Percentiles rank a stretch among this genome's conserved stretches.
Conservation (phyloP, 1,140 invertebrate genomes). For the Brachionus koreanus region DNA sequence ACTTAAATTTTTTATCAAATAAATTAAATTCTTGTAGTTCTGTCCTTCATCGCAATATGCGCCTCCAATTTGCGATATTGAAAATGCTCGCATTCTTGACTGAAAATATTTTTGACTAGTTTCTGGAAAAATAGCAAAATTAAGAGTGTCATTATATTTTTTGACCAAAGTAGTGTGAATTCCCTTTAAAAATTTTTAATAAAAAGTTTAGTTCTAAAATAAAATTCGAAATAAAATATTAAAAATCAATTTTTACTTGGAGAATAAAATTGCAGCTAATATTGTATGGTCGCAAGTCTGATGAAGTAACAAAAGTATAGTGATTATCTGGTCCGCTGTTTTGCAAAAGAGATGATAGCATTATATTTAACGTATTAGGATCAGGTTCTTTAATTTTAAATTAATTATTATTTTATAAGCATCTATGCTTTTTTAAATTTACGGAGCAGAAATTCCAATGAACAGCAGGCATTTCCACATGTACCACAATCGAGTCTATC, state of each 20-base stretch:
- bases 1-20: constrained; percentile 24
- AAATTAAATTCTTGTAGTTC: constrained; percentile 33
- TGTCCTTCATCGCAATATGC: constrained; percentile 41
- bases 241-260: background rate
- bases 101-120: constrained; percentile 2
- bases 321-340: constrained; percentile 15
- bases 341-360: background rate
- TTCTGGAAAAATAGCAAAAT: constrained; percentile 29
- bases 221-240: background rate
- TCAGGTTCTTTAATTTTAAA: background rate
- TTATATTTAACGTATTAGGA: constrained; percentile 1
- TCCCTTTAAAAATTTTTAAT: background rate
- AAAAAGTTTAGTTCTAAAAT: background rate
- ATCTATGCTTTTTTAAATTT: background rate
- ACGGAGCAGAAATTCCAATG: constrained; percentile 22
- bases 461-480: constrained; percentile 42
- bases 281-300: constrained; percentile 28
- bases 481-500: constrained; percentile 34
- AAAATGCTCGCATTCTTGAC: constrained; percentile 32
- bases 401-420: background rate
- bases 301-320: constrained; percentile 3
- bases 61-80: constrained; percentile 35
- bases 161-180: constrained; percentile 43
- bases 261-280: constrained; percentile 22
- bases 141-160: constrained; percentile 38